A percentile compares a stretch with the other conserved stretches of the same genome.
Conservation (phyloP, 2,797 vertebrate species). For the Takifugu ocellatus region DNA sequence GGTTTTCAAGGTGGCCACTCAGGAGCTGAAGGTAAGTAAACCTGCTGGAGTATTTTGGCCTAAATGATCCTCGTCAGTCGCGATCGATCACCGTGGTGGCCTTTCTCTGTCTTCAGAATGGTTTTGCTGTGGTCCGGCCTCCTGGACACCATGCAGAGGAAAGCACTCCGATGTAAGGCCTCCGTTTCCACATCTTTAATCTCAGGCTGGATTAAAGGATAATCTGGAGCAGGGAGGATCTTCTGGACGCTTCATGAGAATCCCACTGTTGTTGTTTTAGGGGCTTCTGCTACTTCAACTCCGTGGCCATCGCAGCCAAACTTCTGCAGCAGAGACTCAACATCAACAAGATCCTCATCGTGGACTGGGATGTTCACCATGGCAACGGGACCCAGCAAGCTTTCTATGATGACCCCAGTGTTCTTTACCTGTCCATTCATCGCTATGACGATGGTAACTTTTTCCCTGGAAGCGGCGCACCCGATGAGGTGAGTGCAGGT, state of each 20-base stretch:
- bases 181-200: slow-evolving; percentile 1
- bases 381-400: slow-evolving; percentile 97
- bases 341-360: slow-evolving; percentile 90
- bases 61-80: background rate
- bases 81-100: background rate
- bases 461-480: slow-evolving; percentile 93
- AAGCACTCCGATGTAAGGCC: slow-evolving; percentile 96
- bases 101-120: slow-evolving; percentile 79
- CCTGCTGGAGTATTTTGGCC: background rate
- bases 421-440: slow-evolving; percentile 92
- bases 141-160: slow-evolving; percentile 98
- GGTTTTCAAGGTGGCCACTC: slow-evolving; percentile 93
- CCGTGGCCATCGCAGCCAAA: slow-evolving; percentile 90
- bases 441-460: slow-evolving; percentile 97
- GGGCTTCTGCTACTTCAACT: slow-evolving; percentile 98
- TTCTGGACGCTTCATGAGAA: too few relatives aligned
- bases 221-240: background rate
- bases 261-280: slow-evolving; percentile 56
- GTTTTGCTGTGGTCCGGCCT: slow-evolving; percentile 95
- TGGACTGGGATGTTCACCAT: slow-evolving; percentile 97
- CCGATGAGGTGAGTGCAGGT: slow-evolving; percentile 79
- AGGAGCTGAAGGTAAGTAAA: slow-evolving; percentile 87
- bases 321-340: slow-evolving; percentile 89
- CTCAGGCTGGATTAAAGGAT: too few relatives aligned
- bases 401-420: slow-evolving; percentile 89